These are phyloP conservation scores for Ceryle rudis DNA, from an alignment of 2,797 vertebrate genomes.

Conservation along the genomic window DNA sequence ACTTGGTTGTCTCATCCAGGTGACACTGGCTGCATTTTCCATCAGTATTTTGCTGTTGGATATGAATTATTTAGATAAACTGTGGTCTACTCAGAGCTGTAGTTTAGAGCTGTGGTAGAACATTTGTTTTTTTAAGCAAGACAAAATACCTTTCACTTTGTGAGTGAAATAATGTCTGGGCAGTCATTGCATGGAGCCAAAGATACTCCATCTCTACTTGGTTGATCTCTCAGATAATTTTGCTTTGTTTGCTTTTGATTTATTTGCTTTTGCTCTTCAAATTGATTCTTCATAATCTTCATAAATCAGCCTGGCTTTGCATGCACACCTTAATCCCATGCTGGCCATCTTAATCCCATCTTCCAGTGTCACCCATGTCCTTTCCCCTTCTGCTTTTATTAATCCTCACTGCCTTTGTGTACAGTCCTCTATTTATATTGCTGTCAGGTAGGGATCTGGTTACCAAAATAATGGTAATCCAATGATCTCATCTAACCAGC, in stretches of 20 bases:
- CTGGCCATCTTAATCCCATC: not conserved
- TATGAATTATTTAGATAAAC: not conserved
- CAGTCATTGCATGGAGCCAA: not conserved
- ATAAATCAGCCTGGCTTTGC: not conserved
- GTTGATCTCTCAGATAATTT: not conserved
- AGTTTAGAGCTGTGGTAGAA: not conserved
- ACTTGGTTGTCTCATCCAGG: not conserved
- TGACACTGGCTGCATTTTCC: not conserved
- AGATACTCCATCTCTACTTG: not conserved
- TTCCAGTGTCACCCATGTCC: not conserved
- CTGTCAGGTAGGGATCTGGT: not conserved
- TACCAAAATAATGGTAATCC: not conserved
- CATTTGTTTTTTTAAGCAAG: not conserved
- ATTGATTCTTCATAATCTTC: not conserved
- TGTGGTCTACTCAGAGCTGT: too few species aligned
- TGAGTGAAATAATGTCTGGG: not conserved
- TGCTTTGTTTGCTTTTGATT: not conserved
- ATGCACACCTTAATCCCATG: rapidly evolving
- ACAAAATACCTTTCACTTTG: not conserved
- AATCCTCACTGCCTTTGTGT: not conserved
- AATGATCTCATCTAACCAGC: not conserved
- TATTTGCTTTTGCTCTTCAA: not conserved
- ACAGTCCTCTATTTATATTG: not conserved
- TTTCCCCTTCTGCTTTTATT: not conserved
- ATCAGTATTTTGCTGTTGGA: not conserved